phyloP scores from a whole-genome alignment of 2,113 vertebrate species.

The Apaloderma vittatum region DNA sequence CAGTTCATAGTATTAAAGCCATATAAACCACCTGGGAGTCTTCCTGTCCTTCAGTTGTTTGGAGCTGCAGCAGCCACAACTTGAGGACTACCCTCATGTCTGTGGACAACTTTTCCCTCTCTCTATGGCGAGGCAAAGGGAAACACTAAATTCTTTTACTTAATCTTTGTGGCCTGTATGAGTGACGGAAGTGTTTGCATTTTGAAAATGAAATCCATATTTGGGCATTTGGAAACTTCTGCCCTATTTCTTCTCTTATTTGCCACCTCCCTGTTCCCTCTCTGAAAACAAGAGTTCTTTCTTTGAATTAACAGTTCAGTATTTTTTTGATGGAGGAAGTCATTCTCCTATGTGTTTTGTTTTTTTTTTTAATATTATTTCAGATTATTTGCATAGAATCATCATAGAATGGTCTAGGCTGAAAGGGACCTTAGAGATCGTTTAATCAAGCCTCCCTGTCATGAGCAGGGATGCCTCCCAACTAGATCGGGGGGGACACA shows the following conservation, averaged over 20 bases:
- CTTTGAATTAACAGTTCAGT: not conserved
- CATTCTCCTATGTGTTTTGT: not conserved
- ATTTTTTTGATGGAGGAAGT: not conserved
- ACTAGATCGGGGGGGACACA: too few species aligned
- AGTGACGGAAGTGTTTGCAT: not conserved
- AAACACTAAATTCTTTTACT: not conserved
- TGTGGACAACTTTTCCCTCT: not conserved
- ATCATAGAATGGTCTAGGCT: too few species aligned
- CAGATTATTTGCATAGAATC: not conserved
- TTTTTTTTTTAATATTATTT: not conserved
- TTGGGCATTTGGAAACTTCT: not conserved
- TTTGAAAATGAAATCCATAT: not conserved
- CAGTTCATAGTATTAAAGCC: not conserved
- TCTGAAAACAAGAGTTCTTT: not conserved
- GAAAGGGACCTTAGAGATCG: too few species aligned
- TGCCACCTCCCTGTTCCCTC: not conserved
- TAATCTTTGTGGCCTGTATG: not conserved
- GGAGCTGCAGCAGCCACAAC: not conserved
- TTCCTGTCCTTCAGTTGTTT: not conserved
- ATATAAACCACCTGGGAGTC: rapidly evolving
- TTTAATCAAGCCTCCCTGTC: too few species aligned
- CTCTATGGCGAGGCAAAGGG: not conserved
- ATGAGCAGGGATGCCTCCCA: too few species aligned
- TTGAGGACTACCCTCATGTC: rapidly evolving
- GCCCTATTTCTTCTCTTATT: not conserved